Evolutionary conservation across 2,888 invertebrate genomes (phyloP), one percentile per base, ranked within the genome.

Genomic region (Oconnorella tubifera): DNA sequence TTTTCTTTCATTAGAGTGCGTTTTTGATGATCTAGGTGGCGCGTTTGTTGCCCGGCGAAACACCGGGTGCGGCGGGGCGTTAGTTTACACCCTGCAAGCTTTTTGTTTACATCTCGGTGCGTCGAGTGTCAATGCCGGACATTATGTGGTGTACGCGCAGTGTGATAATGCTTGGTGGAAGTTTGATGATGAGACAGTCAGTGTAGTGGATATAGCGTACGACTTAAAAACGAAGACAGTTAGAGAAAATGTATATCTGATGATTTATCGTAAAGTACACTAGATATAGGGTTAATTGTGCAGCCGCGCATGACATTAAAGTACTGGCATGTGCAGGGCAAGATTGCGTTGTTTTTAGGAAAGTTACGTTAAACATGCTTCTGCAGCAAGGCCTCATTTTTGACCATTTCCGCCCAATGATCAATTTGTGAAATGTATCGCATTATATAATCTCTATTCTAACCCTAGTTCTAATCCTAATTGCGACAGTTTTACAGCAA

Each of bases 131-230:
- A 6, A 19, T 19, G 25, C 23, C 53, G 53, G 53, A 23, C 53
- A 51, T 27, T 51, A 51, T 27, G 53, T 19, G 53, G 25, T 27
- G 53, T 51, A 51, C 53, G 53, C 53, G 25, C 25, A 6, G 14
- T 10, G 25, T 23, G 53, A 25, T 6, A 27, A 6, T 6, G 14
- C 25, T 19, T 51, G 53, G 53, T 51, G 10, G 14, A 10, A 27
- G 53, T 51, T 51, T 23, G 53, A 51, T 27, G 53, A 51, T 23
- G 53, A 51, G 25, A 6, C 6, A 25, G 53, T 51, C 4, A 25
- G 4, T 19, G 23, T 6, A 27, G 53, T 51, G 14, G 53, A 51
- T 27, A 25, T 51, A 6, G 25, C 6, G 53, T 51, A 6, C 25
- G 53, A 19, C 23, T 6, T 51, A 25, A 27, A 6, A 27, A 6